phyloP scores from a whole-genome alignment of 2,888 invertebrate genomes.

The Tiphia femorata region DNA sequence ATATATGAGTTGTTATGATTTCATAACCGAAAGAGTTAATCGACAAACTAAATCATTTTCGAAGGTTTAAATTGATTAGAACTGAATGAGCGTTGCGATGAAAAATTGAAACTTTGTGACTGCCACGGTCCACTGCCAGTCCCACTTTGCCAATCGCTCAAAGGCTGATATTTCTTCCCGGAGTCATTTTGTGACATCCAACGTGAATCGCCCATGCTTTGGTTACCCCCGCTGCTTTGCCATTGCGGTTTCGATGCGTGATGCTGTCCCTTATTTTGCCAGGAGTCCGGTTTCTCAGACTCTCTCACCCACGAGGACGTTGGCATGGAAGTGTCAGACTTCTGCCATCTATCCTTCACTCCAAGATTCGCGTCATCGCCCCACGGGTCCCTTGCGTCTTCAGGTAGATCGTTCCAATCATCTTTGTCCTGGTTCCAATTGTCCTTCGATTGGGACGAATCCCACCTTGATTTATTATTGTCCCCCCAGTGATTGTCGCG shows the following conservation, averaged over 20 bases:
- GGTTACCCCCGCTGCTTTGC: slow-evolving; percentile 27
- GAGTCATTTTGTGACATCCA: slow-evolving; percentile 34
- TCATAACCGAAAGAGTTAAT: slow-evolving; percentile 10
- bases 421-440: slow-evolving; percentile 53
- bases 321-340: slow-evolving; percentile 20
- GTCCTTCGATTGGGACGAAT: slow-evolving; percentile 32
- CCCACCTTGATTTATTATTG: slow-evolving; percentile 48
- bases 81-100: slow-evolving; percentile 35
- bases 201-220: slow-evolving; percentile 31
- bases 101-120: slow-evolving; percentile 41
- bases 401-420: slow-evolving; percentile 62
- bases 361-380: slow-evolving; percentile 54
- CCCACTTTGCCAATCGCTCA: slow-evolving; percentile 49
- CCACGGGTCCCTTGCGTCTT: slow-evolving; percentile 66
- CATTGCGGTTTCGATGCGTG: slow-evolving; percentile 24
- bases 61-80: slow-evolving; percentile 45
- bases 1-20: too few species aligned
- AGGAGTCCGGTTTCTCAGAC: slow-evolving; percentile 39
- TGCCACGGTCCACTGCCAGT: slow-evolving; percentile 39
- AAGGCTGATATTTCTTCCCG: slow-evolving; percentile 19
- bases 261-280: slow-evolving; percentile 41
- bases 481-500: slow-evolving; percentile 47
- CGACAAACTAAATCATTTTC: too few species aligned
- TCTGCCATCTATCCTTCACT: slow-evolving; percentile 40
- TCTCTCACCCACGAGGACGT: slow-evolving; percentile 44